Base-by-base conservation (phyloP, 2,888 invertebrate species). In the Argyresthia goedartella region DNA sequence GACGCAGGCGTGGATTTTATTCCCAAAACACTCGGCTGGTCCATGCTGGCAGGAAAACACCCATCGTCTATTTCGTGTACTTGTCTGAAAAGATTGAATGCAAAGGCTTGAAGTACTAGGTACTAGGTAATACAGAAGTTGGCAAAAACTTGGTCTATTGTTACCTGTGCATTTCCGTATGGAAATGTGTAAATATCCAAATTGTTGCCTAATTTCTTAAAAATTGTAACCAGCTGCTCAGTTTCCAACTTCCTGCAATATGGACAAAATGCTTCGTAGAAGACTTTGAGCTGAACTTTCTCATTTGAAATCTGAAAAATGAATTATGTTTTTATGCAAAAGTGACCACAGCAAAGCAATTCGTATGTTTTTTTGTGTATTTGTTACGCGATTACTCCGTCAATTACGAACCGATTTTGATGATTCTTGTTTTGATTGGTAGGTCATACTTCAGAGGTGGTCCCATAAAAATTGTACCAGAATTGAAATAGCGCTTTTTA, bases 121-220 rank as follows among this genome's bases (percentile, higher is more conserved):
- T n/a, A n/a, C n/a, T n/a, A n/a, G 6, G 25, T 25, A 25, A 2
- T 39, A 8, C 39, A n/a, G 9, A 39, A n/a, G n/a, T 39, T 39
- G 8, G n/a, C 8, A 6, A 11, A 39, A 36, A 9, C 36, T 36
- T 36, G 9, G 10, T n/a, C n/a, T 39, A 39, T 11, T 39, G 3
- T 44, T 80, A 92, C 92, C 82, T 84, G 73, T 3, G 94, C 94
- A 78, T 94, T 93, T 53, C 95, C 95, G 71, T 93, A 95, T n/a
- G 95, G 94, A 57, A 93, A 80, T 43, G 93, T 81, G 58, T 90
- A 81, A 9, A 94, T 64, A 48, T 89, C 78, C 54, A 95, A 76
- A 57, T 90, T 76, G 15, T 88, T 71, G 13, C 86, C 76, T 35
- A 92, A 81, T 57, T 81, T 82, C 54, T 88, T 76, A 60, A 89